phyloP scores from a whole-genome alignment of 2,113 vertebrate species.

The Bos indicus region DNA sequence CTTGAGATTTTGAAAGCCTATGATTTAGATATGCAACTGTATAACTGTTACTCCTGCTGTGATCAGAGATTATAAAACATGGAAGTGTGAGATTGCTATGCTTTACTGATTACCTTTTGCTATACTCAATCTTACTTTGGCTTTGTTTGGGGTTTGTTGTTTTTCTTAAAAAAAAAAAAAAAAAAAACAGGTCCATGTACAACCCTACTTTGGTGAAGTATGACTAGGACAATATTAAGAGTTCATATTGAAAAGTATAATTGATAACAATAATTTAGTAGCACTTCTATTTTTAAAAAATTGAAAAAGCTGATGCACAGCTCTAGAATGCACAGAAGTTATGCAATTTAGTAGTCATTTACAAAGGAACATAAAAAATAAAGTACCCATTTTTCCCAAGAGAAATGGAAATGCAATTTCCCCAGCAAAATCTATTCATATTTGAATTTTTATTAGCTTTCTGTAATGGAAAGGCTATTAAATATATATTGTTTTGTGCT shows the following conservation, averaged over 20 bases:
- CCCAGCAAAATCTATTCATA: conserved; percentile 56
- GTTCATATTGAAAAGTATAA: conserved; percentile 47
- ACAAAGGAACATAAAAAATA: conserved; percentile 48
- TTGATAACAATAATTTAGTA: conserved; percentile 38
- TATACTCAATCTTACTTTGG: conserved; percentile 60
- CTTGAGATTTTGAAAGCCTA: conserved; percentile 62
- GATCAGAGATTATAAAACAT: conserved; percentile 70
- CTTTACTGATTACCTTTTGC: conserved; percentile 66
- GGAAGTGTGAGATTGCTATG: conserved; percentile 42
- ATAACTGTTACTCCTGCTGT: conserved; percentile 55
- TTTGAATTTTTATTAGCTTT: conserved; percentile 66
- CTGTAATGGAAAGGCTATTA: conserved; percentile 60
- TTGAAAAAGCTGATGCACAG: background rate
- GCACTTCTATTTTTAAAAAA: conserved; percentile 28
- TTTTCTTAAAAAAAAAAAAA: background rate
- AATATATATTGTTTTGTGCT: conserved; percentile 60
- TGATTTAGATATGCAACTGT: conserved; percentile 54
- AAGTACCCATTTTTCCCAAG: conserved; percentile 61
- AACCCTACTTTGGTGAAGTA: background rate
- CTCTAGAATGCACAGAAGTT: conserved; percentile 26
- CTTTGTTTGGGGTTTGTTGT: background rate
- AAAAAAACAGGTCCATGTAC: conserved; percentile 37
- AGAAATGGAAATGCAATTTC: conserved; percentile 66
- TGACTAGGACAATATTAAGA: conserved; percentile 12
- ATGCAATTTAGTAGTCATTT: conserved; percentile 48